Evolutionary conservation across 2,888 invertebrate genomes (phyloP), one percentile per base, ranked within the genome.

Genomic region (Cinara cedri): DNA sequence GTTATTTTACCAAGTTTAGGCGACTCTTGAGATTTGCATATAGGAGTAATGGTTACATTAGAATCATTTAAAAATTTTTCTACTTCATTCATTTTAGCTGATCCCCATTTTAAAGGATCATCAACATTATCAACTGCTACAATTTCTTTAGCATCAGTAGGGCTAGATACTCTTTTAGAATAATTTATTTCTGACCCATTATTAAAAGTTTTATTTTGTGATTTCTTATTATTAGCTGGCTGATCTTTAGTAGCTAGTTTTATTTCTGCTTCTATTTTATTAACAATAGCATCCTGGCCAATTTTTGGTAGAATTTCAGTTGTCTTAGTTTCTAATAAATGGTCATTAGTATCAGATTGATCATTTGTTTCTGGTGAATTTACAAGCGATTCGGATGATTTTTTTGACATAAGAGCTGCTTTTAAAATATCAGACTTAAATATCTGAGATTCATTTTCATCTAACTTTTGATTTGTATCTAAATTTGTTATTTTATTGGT

Each of bases 41-140:
- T 81, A 14, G 82, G 82, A 57, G 82, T 82, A n/a, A 82, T 82
- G 3, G 82, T 82, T n/a, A 82, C 80, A 66, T 82, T 82, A n/a
- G 82, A 82, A 75, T 82, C 82, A 70, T 82, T 82, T 54, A 82
- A 71, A 14, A 82, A 80, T 51, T 81, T 80, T 75, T 82, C 82
- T 13, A 82, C 82, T 78, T 78, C 78, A 70, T 78, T 78, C 78
- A 78, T 78, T 78, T 78, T 78, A 34, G 68, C 78, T 42, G 78
- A 78, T 9, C 78, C 78, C 78, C 78, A 78, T 46, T 70, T 78
- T 6, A 70, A 70, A 70, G 60, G 78, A 1, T 78, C 78, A 0
- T 60, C 57, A 24, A 19, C 16, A 19, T 70, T 78, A 21, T 10
- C 8, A 60, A 57, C 19, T 13, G 10, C 21, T 54, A 54, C 9